Evolutionary conservation across 2,888 invertebrate genomes (phyloP), one percentile per base, ranked within the genome.

Genomic region (Torymus auratus): DNA sequence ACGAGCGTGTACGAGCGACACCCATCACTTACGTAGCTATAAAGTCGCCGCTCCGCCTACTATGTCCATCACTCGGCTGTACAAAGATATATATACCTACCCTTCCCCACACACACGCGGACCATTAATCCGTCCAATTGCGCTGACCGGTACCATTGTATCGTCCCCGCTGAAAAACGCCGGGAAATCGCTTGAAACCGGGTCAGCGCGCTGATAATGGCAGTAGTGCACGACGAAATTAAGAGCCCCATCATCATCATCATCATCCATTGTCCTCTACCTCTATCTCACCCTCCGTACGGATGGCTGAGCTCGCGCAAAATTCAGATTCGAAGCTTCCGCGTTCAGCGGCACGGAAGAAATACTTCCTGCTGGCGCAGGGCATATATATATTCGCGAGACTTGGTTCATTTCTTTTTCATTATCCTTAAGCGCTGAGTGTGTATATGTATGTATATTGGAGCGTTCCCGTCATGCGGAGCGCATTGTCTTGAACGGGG

Each of bases 261-360:
- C 41, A 41, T 41, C 41, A 41, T 41, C 69, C 23, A 68, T 68
- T 28, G 67, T 52, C 55, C 23, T 11, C n/a, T 10, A 2, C 28
- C n/a, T 55, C 28, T 68, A 2, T n/a, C 55, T 17, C 53, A 13
- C 14, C 0, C 53, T 69, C 56, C 12, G 58, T 28, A 20, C 75
- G 53, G 68, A 68, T 64, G 69, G 28, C 13, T 69, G 62, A 4
- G 7, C 15, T 10, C 56, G 61, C 15, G 56, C 23, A 69, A 90
- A 90, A 81, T 77, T 78, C 78, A 70, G 55, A 78, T 67, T 71
- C 61, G 58, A 81, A 77, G 75, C 78, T 84, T 84, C 81, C 74
- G 77, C 65, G 69, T 78, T 83, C 90, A 89, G 84, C 89, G 89
- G 84, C 86, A 86, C 86, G 90, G 90, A 91, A 91, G 88, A 90